Base-by-base conservation (phyloP, 2,888 invertebrate genomes). In the Schrankia costaestrigalis region DNA sequence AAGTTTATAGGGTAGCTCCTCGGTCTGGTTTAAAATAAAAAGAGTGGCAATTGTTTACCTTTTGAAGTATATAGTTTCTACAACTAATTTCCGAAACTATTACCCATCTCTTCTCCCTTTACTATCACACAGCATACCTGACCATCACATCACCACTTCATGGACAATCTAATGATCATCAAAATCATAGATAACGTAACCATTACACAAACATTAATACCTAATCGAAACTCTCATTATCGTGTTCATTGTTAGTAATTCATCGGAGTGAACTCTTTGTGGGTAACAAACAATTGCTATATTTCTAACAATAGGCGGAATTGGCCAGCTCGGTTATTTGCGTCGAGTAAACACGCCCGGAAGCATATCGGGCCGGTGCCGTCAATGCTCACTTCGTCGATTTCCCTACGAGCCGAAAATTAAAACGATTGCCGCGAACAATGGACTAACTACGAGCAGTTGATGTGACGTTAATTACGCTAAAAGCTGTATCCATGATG, bases 261-360 rank as follows among this genome's bases (percentile, higher is more conserved):
- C 57, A 17, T 34, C 30, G 35, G 21, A 31, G 41, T 34, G 18
- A 43, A 30, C 28, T 41, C 47, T 35, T 36, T 46, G 40, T 26
- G 48, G 58, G 54, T 42, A 45, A 56, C 68, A 71, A 73, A 77
- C 73, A 77, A 70, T 68, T 52, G 57, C 46, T 48, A 63, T 74
- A 77, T 73, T 75, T 72, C 73, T 69, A 75, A 78, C 75, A 78
- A 73, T 68, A 61, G 51, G 41, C 57, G 48, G 59, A 65, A 67
- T 66, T 66, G 67, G 44, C 44, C 39, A 44, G 45, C 4, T 36
- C 31, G 46, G 56, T 46, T 73, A 64, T 77, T 76, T 73, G 71
- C 54, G 42, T 41, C 37, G 46, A 44, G 64, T 48, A 64, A 71
- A 74, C 58, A 64, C 35, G 47, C 46, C 58, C 58, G 54, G 54